phyloP scores from a whole-genome alignment of 2,888 invertebrate species.

The Acrocyrtus sp. region DNA sequence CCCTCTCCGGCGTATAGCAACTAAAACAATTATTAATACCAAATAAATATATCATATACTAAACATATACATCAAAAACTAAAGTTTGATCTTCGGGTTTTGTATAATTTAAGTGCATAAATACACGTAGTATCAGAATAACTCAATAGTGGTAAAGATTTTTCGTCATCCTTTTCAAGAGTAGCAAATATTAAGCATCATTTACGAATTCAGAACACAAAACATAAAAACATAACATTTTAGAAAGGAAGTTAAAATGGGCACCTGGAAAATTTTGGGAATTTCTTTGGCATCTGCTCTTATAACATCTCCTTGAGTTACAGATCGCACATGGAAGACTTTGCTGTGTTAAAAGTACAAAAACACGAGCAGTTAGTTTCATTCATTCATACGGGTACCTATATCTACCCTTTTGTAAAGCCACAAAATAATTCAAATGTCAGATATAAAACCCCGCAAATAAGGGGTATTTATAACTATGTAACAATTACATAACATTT shows the following conservation, averaged over 20 bases:
- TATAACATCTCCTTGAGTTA: constrained; percentile 99
- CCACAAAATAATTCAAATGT: too few relatives aligned
- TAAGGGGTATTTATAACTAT: too few relatives aligned
- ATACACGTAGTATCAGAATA: constrained; percentile 4
- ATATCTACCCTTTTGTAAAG: too few relatives aligned
- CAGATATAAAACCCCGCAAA: too few relatives aligned
- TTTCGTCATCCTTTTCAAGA: constrained; percentile 50
- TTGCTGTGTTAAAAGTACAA: constrained; percentile 75
- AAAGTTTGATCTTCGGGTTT: neutral
- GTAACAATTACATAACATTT: too few relatives aligned
- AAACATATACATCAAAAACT: constrained; percentile 8
- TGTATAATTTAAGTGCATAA: neutral
- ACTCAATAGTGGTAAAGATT: constrained; percentile 22
- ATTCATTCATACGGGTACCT: too few relatives aligned
- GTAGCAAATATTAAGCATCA: constrained; percentile 58
- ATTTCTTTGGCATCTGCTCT: constrained; percentile 99
- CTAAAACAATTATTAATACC: constrained; percentile 68
- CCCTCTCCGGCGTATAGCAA: constrained; percentile 97
- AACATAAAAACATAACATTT: too few relatives aligned
- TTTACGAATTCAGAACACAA: constrained; percentile 9
- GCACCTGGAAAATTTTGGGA: constrained; percentile 93
- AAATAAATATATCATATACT: constrained; percentile 5
- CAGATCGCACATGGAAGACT: constrained; percentile 98
- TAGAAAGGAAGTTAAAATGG: too few relatives aligned
- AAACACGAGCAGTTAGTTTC: too few relatives aligned